Evolutionary conservation across 2,888 invertebrate species (phyloP), one percentile per base, ranked within the genome.

Genomic region (Ypsolopha scabrella): DNA sequence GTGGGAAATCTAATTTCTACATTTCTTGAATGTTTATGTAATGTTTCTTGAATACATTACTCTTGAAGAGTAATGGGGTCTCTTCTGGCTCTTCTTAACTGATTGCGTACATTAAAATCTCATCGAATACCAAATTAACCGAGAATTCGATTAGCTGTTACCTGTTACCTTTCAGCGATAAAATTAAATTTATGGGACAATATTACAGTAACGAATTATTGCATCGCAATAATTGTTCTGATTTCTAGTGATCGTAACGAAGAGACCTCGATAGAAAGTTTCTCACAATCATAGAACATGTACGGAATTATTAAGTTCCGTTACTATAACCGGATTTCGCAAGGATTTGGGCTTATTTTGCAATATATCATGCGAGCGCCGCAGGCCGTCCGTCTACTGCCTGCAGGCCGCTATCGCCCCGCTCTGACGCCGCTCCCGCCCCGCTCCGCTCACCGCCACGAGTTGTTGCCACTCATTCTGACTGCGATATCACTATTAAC

Each of bases 401-500:
- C 24, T 24, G 24, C 2, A 24, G 24, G 2, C 24, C 24, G 24
- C 24, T n/a, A n/a, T n/a, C n/a, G n/a, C 24, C 24, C 24, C 24
- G 24, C 43, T 13, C 41, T 14, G 11, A 14, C 41, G 41, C 43
- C 43, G 14, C 43, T 43, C 43, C 43, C 24, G 14, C 7, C 9
- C 11, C 43, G 6, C 13, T 7, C n/a, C 39, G 1, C 14, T 11
- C 41, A 7, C 13, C 41, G 41, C 41, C 7, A 7, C 38, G 38
- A n/a, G 38, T 6, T 38, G 38, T 38, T 24, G 43, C 43, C 38
- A n/a, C 38, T 10, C 38, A 38, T 24, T 14, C 13, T n/a, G 8
- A 24, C 13, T n/a, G 34, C 46, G 34, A 35, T n/a, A 46, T 43
- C 14, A 33, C 46, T 48, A 48, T 38, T 41, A 49, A 49, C 49